Conservation (phyloP, 2,888 invertebrate genomes). For the Pseudococcus viburni region DNA sequence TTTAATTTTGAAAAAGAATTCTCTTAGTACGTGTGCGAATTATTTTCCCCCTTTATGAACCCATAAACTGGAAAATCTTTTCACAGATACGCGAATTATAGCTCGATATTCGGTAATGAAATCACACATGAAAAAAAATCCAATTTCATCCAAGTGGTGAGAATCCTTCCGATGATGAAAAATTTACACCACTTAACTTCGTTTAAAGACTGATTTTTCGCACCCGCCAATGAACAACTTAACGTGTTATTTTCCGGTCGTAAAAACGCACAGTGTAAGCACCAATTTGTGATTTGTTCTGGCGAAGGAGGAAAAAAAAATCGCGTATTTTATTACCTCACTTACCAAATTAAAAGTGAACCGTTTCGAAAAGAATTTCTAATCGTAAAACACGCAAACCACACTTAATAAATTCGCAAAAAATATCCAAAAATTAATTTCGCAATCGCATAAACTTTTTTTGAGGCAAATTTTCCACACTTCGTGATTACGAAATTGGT, state of each 20-base stretch:
- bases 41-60: neutral
- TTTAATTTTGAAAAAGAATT: neutral
- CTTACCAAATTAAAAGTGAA: neutral
- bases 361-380: too few relatives aligned
- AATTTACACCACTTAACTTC: conserved; percentile 9
- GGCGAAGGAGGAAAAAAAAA: neutral
- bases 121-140: neutral
- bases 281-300: neutral
- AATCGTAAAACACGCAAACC: neutral
- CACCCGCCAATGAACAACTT: neutral
- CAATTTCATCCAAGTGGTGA: neutral
- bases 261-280: neutral
- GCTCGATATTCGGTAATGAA: neutral
- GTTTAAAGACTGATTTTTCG: neutral
- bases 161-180: neutral
- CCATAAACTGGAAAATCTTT: neutral
- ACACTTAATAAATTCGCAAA: neutral
- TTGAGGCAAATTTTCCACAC: neutral
- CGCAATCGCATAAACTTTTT: neutral
- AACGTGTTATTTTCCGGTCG: neutral
- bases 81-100: neutral
- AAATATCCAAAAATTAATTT: neutral
- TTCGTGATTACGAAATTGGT: conserved; percentile 2
- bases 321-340: neutral
- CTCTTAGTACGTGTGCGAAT: neutral